These are phyloP conservation scores for Axea sp. DNA, from an alignment of 2,888 invertebrate genomes.

Conservation along the genomic window DNA sequence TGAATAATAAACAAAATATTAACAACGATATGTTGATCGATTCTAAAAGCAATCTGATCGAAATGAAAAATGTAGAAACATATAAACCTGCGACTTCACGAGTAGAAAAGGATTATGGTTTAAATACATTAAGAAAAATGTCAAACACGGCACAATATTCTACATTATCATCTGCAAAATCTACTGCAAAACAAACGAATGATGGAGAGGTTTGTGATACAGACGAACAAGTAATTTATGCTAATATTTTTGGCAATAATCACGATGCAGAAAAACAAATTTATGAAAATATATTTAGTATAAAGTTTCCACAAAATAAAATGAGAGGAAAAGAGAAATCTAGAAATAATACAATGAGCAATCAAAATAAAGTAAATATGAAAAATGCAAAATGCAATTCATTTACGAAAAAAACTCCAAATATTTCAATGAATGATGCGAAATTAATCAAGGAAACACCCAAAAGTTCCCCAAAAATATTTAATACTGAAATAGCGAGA, in stretches of 20 bases:
- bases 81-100: slow-evolving; percentile 18
- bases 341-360: background rate
- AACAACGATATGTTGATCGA: background rate
- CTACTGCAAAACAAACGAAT: background rate
- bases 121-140: slow-evolving; percentile 4
- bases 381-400: no score
- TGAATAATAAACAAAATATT: background rate
- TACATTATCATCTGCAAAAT: background rate
- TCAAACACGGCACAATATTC: background rate
- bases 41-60: slow-evolving; percentile 4
- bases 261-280: slow-evolving; percentile 8
- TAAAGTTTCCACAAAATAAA: slow-evolving; percentile 1
- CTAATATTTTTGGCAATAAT: slow-evolving; percentile 18
- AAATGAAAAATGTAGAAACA: slow-evolving; percentile 14
- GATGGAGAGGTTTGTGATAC: background rate
- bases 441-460: no score
- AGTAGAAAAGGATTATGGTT: slow-evolving; percentile 30
- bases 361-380: background rate
- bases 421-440: no score
- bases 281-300: slow-evolving; percentile 34
- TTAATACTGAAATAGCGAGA: no score
- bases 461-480: no score
- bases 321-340: background rate
- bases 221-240: slow-evolving; percentile 25
- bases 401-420: no score